Base-by-base conservation (phyloP, 2,888 invertebrate species). In the Magallana nippona region DNA sequence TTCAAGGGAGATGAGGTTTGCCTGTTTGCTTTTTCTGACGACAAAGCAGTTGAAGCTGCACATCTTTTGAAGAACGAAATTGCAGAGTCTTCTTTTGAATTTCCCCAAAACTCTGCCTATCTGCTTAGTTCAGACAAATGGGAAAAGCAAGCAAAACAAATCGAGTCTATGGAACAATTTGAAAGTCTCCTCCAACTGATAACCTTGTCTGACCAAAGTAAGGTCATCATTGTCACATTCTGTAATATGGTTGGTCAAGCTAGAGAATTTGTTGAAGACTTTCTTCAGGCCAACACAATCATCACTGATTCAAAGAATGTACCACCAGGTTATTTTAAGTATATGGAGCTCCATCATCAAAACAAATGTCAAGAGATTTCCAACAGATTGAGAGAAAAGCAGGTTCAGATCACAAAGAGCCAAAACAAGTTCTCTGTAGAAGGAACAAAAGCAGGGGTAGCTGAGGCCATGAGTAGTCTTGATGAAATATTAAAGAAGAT, bases 321-420 rank as follows among this genome's bases (percentile, higher is more conserved):
- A 5, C 63, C 84, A 17, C 55, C 78, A 32, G 63, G 22, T 71
- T 32, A 71, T 77, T 56, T 82, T 27, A 84, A 62, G 17, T 87
- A 90, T 44, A 44, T 90, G 5, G 82, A 83, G 1, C 83, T 60
- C 15, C 79, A 89, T 22, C 79, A 83, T 63, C 82, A 83, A 22
- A 8, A 77, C n/a, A 85, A 87, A 10, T 55, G 90, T 10, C 63
- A 80, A 0, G 19, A 57, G 1, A 83, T 90, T 55, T 56, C 71
- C 32, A 60, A 82, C n/a, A 56, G 82, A 19, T 55, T 84, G 63
- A 77, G 77, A 63, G 32, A 83, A 55, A 63, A 84, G 32, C 81
- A 84, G 82, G 82, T 87, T 8, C 82, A 83, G 17, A 81, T 86
- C 5, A 81, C 22, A 19, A 55, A 71, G 15, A 77, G 55, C 10